Evolutionary conservation across 1,140 invertebrate species (phyloP), one percentile per base, ranked within the genome.

Genomic region (Lepidurus packardi): DNA sequence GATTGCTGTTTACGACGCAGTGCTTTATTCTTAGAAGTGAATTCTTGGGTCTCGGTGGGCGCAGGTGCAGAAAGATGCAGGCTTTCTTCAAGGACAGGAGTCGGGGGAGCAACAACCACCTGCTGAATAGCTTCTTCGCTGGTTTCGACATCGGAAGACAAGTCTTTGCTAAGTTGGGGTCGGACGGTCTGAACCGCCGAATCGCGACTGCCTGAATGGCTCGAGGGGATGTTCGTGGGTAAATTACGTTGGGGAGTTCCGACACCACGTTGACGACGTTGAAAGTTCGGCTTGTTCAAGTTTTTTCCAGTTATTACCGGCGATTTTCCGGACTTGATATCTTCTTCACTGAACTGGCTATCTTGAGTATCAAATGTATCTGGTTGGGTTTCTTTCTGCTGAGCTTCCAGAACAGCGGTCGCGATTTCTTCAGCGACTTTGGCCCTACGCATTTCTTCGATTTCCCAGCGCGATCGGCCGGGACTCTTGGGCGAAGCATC

Each of bases 401-500:
- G 53, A 5, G 53, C 53, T 65, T 65, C 16, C 4, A 65, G 53
- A 7, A 65, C 8, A 7, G 53, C 53, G 7, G 53, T 9, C 16
- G 53, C 53, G 13, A 65, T 65, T 65, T 65, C 53, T 16, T 65
- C 53, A 16, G 53, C 53, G 3, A 65, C 53, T 65, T 65, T 65
- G 21, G 53, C 53, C 8, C 53, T 65, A 21, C 53, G 53, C 53
- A 65, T 65, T 65, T 78, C 73, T 78, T 78, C 73, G 16, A 75
- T 73, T 47, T 80, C 73, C 76, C 79, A 77, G 9, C 77, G 79
- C 4, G 77, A 80, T 9, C 76, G 65, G 8, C 78, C 78, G 45
- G 78, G 73, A 45, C 75, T 77, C 53, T 65, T 65, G 43, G 43
- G 75, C 24, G 75, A 77, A 24, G 43, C 24, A 16, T 77, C 75